phyloP scores from a whole-genome alignment of 2,113 vertebrate species.

The Mobula hypostoma region DNA sequence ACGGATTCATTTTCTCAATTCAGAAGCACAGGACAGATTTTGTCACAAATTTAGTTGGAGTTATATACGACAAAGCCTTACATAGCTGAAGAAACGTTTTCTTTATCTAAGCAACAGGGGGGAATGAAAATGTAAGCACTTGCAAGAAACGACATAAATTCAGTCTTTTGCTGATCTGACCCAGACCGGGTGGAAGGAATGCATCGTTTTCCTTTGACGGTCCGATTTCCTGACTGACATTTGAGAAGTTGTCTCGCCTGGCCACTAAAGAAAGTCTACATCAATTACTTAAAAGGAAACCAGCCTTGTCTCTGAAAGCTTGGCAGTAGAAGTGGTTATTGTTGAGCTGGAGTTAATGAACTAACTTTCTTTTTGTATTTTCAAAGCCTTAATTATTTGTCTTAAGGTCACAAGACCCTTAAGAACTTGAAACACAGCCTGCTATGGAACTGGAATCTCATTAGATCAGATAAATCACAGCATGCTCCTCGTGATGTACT shows the following conservation, averaged over 20 bases:
- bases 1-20: slow-evolving; percentile 67
- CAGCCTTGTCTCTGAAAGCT: slow-evolving; percentile 53
- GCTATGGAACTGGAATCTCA: slow-evolving; percentile 41
- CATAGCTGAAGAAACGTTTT: slow-evolving; percentile 56
- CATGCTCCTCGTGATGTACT: slow-evolving; percentile 40
- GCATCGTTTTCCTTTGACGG: slow-evolving; percentile 60
- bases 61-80: slow-evolving; percentile 55
- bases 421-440: slow-evolving; percentile 41
- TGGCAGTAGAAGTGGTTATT: slow-evolving; percentile 63
- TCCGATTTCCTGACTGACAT: slow-evolving; percentile 67
- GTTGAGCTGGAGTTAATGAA: slow-evolving; percentile 50
- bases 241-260: slow-evolving; percentile 58
- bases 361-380: slow-evolving; percentile 44
- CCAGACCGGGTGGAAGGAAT: slow-evolving; percentile 60
- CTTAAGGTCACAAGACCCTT: slow-evolving; percentile 43
- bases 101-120: slow-evolving; percentile 68
- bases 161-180: slow-evolving; percentile 56
- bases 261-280: slow-evolving; percentile 58
- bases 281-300: slow-evolving; percentile 72
- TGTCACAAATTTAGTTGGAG: slow-evolving; percentile 58
- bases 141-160: slow-evolving; percentile 65
- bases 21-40: slow-evolving; percentile 66
- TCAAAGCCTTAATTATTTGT: slow-evolving; percentile 46
- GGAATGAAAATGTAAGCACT: slow-evolving; percentile 58
- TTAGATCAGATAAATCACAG: slow-evolving; percentile 40